Evolutionary conservation across 2,888 invertebrate genomes (phyloP).

Genomic region (Patella caerulea): DNA sequence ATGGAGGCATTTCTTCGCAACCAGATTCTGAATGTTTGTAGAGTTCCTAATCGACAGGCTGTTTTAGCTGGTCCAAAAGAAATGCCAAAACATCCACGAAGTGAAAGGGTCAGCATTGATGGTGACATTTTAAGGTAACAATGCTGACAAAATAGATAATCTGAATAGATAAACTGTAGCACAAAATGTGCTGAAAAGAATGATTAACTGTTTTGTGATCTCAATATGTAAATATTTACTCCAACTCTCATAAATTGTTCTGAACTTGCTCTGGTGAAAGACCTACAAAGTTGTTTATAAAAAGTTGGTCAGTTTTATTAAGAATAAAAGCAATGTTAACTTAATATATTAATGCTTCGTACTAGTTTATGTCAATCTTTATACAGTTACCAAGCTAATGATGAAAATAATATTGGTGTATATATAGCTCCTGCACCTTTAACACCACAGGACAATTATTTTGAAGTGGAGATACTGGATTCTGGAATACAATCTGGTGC

Average conservation of each 20-base stretch:
- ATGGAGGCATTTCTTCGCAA: conserved; percentile 36
- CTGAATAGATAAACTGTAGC: not conserved
- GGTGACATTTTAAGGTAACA: conserved; percentile 63
- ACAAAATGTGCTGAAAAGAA: not conserved
- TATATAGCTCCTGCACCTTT: conserved; percentile 68
- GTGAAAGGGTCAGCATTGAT: conserved; percentile 59
- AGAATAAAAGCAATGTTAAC: too few species aligned
- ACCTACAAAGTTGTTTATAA: too few species aligned
- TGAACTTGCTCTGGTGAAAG: too few species aligned
- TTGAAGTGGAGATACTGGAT: conserved; percentile 71
- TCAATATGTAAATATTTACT: not conserved
- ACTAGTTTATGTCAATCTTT: not conserved
- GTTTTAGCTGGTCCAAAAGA: conserved; percentile 36
- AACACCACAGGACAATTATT: conserved; percentile 68
- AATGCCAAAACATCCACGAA: conserved; percentile 47
- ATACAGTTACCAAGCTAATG: conserved; percentile 68
- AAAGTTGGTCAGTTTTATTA: too few species aligned
- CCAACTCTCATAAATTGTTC: too few species aligned
- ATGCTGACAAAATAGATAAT: not conserved
- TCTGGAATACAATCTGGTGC: conserved; percentile 58
- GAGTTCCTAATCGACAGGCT: conserved; percentile 37
- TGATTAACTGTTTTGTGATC: not conserved
- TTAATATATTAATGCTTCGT: too few species aligned
- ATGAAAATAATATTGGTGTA: conserved; percentile 67
- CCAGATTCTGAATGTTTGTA: conserved; percentile 49